phyloP scores from a whole-genome alignment of 2,797 vertebrate genomes.

The Champsocephalus esox region DNA sequence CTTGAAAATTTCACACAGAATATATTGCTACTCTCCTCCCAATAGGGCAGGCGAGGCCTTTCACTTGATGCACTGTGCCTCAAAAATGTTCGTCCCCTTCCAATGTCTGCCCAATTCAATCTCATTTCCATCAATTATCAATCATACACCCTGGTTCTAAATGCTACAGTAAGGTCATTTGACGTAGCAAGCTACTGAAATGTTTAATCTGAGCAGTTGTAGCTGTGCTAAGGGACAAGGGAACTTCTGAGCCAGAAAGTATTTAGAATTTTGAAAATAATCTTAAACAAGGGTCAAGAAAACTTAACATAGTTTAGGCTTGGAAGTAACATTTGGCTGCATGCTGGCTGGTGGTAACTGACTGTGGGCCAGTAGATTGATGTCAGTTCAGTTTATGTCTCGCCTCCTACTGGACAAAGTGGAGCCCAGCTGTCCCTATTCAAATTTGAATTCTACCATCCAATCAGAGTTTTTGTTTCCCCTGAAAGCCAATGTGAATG shows the following conservation, averaged over 20 bases:
- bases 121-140: slow-evolving; percentile 43
- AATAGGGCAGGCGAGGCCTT: slow-evolving; percentile 36
- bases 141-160: slow-evolving; percentile 21
- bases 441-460: slow-evolving; percentile 59
- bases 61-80: slow-evolving; percentile 49
- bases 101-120: slow-evolving; percentile 36
- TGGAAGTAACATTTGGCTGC: slow-evolving; percentile 10
- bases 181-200: background rate
- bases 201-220: slow-evolving; percentile 28
- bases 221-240: background rate
- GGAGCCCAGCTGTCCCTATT: slow-evolving; percentile 55
- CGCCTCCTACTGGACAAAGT: slow-evolving; percentile 41
- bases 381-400: slow-evolving; percentile 37
- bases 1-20: slow-evolving; percentile 72
- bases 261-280: slow-evolving; percentile 17
- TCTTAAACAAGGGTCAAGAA: slow-evolving; percentile 14
- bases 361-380: slow-evolving; percentile 49
- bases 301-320: background rate
- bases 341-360: slow-evolving; percentile 22
- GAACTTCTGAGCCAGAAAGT: slow-evolving; percentile 9
- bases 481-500: slow-evolving; percentile 24
- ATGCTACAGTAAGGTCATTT: slow-evolving; percentile 29
- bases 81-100: slow-evolving; percentile 27
- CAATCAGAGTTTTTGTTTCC: slow-evolving; percentile 52
- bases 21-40: slow-evolving; percentile 46